Percentiles rank a stretch among this genome's conserved stretches.
Conservation (phyloP, 2,888 invertebrate genomes). For the Nomada fucata region DNA sequence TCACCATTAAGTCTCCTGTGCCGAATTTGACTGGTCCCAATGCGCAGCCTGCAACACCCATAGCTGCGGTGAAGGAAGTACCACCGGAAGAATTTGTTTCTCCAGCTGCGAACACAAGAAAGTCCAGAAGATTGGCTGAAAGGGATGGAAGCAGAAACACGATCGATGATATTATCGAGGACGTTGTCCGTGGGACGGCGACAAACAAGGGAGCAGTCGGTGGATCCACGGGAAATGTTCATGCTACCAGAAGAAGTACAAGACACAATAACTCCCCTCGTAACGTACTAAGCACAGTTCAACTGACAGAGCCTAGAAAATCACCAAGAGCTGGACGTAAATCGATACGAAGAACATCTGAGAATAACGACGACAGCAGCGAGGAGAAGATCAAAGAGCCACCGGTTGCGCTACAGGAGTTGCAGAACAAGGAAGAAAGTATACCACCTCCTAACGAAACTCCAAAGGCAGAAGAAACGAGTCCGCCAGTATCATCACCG, state of each 20-base stretch:
- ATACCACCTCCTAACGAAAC: conserved; percentile 57
- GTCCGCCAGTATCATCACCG: conserved; percentile 44
- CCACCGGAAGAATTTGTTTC: conserved; percentile 88
- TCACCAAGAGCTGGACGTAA: conserved; percentile 88
- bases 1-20: conserved; percentile 92
- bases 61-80: conserved; percentile 85
- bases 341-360: conserved; percentile 88
- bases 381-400: conserved; percentile 85
- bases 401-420: conserved; percentile 44
- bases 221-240: conserved; percentile 74
- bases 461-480: conserved; percentile 71
- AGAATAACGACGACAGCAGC: conserved; percentile 87
- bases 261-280: conserved; percentile 85
- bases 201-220: conserved; percentile 83
- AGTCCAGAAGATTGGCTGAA: conserved; percentile 92
- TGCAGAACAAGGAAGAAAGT: conserved; percentile 62
- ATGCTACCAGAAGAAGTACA: conserved; percentile 86
- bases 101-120: conserved; percentile 89
- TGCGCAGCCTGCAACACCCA: conserved; percentile 82
- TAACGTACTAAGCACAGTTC: conserved; percentile 75
- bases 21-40: conserved; percentile 79
- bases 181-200: conserved; percentile 90
- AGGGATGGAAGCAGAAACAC: conserved; percentile 91
- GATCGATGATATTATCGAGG: conserved; percentile 95
- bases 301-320: conserved; percentile 84